phyloP scores from a whole-genome alignment of 2,797 vertebrate genomes.

The Pogoniulus pusillus region DNA sequence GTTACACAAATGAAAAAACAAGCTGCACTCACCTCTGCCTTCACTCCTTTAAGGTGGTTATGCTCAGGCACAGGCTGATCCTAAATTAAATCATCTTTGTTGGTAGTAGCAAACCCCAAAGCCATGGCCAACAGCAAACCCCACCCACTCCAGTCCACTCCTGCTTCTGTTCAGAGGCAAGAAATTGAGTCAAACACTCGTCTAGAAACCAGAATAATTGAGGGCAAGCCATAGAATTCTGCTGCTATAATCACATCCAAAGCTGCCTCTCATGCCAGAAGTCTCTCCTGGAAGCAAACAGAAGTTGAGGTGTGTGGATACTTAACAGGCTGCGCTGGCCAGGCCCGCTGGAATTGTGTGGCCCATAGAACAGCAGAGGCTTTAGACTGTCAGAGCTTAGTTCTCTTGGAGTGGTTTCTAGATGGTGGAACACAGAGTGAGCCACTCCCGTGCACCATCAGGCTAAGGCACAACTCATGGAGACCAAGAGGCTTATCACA shows the following conservation, averaged over 20 bases:
- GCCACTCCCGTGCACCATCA: background rate
- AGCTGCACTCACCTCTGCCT: background rate
- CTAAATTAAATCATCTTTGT: background rate
- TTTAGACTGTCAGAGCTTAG: background rate
- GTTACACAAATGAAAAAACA: background rate
- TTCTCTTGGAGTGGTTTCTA: background rate
- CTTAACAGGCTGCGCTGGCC: no score
- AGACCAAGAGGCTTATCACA: background rate
- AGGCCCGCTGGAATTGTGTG: background rate
- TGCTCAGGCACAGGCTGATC: background rate
- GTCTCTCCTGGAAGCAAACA: background rate
- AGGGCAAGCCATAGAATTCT: background rate
- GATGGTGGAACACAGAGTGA: background rate
- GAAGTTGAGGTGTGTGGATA: fast-evolving
- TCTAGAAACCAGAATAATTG: background rate
- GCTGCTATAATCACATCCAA: background rate
- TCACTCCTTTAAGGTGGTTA: background rate
- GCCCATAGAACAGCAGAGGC: background rate
- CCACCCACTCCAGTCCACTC: background rate
- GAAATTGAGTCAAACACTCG: background rate
- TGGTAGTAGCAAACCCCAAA: background rate
- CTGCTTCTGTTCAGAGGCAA: background rate
- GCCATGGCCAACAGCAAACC: background rate
- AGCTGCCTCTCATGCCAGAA: background rate
- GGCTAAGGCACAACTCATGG: background rate